These are phyloP conservation scores for Physeter macrocephalus DNA, from an alignment of 2,113 vertebrate genomes.

Conservation along the genomic window DNA sequence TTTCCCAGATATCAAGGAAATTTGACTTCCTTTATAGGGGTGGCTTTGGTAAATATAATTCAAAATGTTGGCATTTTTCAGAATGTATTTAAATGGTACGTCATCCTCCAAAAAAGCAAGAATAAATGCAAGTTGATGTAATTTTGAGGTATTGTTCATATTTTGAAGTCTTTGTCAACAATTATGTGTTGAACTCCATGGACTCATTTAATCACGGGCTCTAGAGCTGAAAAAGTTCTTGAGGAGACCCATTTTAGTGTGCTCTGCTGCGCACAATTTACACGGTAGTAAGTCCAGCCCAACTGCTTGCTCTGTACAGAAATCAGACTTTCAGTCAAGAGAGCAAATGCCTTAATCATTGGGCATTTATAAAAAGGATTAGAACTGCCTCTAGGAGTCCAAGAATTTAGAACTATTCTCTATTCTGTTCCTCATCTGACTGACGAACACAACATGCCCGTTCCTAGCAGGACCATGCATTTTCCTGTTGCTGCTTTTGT, in stretches of 20 bases:
- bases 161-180: slow-evolving; percentile 18
- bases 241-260: background rate
- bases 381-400: background rate
- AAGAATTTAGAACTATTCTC: slow-evolving; percentile 14
- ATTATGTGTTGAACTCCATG: background rate
- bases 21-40: background rate
- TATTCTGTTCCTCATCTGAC: background rate
- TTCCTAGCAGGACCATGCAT: background rate
- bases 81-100: background rate
- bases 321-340: slow-evolving; percentile 39
- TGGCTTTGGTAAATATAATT: slow-evolving; percentile 21
- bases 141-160: background rate
- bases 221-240: background rate
- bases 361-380: slow-evolving; percentile 28
- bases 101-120: background rate
- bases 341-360: slow-evolving; percentile 44
- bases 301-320: slow-evolving; percentile 36
- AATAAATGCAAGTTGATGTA: background rate
- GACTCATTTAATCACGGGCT: background rate
- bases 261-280: slow-evolving; percentile 20
- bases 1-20: slow-evolving; percentile 15
- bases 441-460: background rate
- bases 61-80: background rate
- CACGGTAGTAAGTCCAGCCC: background rate
- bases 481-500: slow-evolving; percentile 36